Evolutionary conservation across 2,888 invertebrate genomes (phyloP), one percentile per base, ranked within the genome.

Genomic region (Cheilosia scutellata): DNA sequence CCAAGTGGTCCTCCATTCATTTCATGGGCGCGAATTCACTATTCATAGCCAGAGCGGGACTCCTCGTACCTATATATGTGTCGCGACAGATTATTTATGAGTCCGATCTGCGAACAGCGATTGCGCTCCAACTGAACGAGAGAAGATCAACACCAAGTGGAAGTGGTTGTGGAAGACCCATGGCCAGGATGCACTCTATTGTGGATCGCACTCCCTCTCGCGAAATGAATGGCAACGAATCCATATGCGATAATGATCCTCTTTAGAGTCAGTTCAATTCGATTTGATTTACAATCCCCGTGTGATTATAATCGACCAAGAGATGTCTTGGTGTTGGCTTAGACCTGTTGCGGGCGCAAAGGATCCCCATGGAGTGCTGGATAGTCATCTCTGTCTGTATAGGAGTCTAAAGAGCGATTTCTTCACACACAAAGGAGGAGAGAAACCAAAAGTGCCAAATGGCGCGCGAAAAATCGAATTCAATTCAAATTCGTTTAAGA

Each of bases 231-330:
- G 77, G 77, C 82, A 82, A 74, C 82, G 77, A 82, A 80, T 82
- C 82, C 87, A 82, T 87, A 82, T 78, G 87, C 87, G 87, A 87
- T 87, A 87, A 87, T 87, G 87, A 87, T 87, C 87, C 87, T 87
- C 87, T 87, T 87, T 87, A 87, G 78, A 87, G 87, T 87, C 87
- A 77, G 91, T 91, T 91, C 89, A 91, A 91, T 91, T 89, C 90
- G 90, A 91, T 91, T 91, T 91, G 91, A 91, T 91, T 91, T 91
- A 91, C 91, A 91, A 91, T 91, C 91, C 91, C 90, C 90, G 90
- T 90, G 91, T 90, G 91, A 91, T 91, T 91, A 91, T 91, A 91
- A 91, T 91, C 91, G 91, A 90, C 51, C 68, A 44, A 33, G 58
- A 58, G 71, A 65, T 58, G 71, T 58, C 13, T 68, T 76, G 76